A percentile compares a stretch with the other conserved stretches of the same genome.
phyloP scores from a whole-genome alignment of 2,888 invertebrate species.

The Carterocephalus palaemon region DNA sequence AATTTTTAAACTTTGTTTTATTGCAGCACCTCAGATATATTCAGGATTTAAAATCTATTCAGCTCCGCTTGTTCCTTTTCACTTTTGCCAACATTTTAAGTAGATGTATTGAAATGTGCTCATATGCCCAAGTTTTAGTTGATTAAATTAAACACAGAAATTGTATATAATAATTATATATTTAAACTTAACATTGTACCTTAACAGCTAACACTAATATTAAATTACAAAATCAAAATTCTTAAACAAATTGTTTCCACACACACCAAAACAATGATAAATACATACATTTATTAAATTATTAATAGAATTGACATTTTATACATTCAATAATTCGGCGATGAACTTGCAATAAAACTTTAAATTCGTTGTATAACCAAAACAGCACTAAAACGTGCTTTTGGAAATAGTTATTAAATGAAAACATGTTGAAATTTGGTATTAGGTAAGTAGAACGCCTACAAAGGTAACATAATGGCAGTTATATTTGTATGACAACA shows the following conservation, averaged over 20 bases:
- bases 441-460: neutral
- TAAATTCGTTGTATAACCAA: conserved; percentile 27
- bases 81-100: neutral
- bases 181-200: conserved; percentile 60
- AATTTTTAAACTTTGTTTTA: conserved; percentile 45
- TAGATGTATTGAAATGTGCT: no score
- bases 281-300: conserved; percentile 5
- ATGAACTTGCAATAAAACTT: conserved; percentile 9
- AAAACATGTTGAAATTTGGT: conserved; percentile 5
- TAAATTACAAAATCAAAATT: conserved; percentile 59
- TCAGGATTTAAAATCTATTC: neutral
- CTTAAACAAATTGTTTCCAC: conserved; percentile 33
- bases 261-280: conserved; percentile 35
- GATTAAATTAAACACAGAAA: conserved; percentile 29
- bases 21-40: conserved; percentile 3
- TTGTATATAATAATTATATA: conserved; percentile 55
- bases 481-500: conserved; percentile 7
- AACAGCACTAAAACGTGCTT: conserved; percentile 42
- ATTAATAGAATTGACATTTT: conserved; percentile 9
- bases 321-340: conserved; percentile 10
- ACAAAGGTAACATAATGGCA: conserved; percentile 9
- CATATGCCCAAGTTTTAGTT: no score
- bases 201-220: conserved; percentile 54
- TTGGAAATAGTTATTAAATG: conserved; percentile 8
- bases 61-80: neutral